Conservation (phyloP, 2,888 invertebrate genomes). For the Mythimna loreyi region DNA sequence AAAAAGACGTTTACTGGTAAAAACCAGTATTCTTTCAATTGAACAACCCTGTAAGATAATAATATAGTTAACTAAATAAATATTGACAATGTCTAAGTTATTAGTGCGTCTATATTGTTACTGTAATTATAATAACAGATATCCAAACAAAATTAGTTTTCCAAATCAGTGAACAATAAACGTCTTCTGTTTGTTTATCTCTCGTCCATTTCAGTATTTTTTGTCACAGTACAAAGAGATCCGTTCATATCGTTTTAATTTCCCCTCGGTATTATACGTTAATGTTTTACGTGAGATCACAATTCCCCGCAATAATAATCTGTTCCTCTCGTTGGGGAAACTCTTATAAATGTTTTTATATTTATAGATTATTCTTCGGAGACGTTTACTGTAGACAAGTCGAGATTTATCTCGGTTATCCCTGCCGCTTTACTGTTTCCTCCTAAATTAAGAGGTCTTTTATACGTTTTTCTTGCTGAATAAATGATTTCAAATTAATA, state of each 20-base stretch:
- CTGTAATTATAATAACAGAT: slow-evolving; percentile 4
- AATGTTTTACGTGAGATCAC: slow-evolving; percentile 82
- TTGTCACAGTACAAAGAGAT: slow-evolving; percentile 72
- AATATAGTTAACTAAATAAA: not conserved
- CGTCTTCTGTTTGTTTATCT: slow-evolving; percentile 41
- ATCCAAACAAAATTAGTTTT: slow-evolving; percentile 22
- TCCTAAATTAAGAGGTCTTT: slow-evolving; percentile 76
- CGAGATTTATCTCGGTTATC: slow-evolving; percentile 81
- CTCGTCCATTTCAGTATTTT: slow-evolving; percentile 39
- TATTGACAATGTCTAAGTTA: not conserved
- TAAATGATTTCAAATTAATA: slow-evolving; percentile 85
- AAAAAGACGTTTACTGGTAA: no score
- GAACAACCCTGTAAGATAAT: no score
- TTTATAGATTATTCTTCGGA: slow-evolving; percentile 73
- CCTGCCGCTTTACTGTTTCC: slow-evolving; percentile 73
- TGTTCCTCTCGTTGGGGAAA: slow-evolving; percentile 73
- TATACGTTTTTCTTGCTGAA: slow-evolving; percentile 77
- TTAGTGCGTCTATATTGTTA: not conserved
- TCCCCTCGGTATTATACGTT: slow-evolving; percentile 82
- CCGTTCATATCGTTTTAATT: slow-evolving; percentile 81
- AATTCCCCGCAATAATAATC: slow-evolving; percentile 77
- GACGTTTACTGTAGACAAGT: slow-evolving; percentile 76
- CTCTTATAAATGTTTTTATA: slow-evolving; percentile 74
- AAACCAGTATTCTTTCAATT: no score
- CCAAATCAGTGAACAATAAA: slow-evolving; percentile 19